Conservation (phyloP, 1,140 invertebrate genomes). For the Microplitis mediator region DNA sequence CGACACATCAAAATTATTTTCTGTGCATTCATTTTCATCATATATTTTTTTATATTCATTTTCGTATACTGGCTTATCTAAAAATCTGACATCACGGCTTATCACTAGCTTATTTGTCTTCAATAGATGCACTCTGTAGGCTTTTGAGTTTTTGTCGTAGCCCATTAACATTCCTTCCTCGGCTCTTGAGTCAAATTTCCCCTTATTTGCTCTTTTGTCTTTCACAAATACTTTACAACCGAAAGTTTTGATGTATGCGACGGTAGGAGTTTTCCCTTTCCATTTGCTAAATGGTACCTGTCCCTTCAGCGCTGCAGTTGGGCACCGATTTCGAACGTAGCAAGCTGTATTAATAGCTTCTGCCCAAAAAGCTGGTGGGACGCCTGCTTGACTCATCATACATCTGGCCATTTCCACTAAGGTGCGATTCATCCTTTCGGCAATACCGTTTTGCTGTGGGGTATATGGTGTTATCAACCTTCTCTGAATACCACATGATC, state of each 20-base stretch:
- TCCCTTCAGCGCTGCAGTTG: not conserved
- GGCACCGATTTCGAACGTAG: too few species aligned
- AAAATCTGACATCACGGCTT: constrained; percentile 23
- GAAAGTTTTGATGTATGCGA: not conserved
- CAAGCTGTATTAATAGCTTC: too few species aligned
- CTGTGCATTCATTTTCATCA: not conserved
- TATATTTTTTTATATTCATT: constrained; percentile 22
- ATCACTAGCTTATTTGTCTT: not conserved
- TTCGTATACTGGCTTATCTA: not conserved
- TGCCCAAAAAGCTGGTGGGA: too few species aligned
- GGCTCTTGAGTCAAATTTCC: constrained; percentile 8
- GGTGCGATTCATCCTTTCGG: too few species aligned
- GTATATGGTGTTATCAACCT: constrained; percentile 4
- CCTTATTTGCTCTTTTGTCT: not conserved
- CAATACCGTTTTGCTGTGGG: not conserved
- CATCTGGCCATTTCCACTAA: too few species aligned
- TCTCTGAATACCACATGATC: not conserved
- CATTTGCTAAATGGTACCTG: not conserved
- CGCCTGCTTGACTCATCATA: too few species aligned
- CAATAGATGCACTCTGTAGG: constrained; percentile 6
- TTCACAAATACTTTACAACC: not conserved
- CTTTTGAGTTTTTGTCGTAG: constrained; percentile 14
- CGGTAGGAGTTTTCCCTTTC: constrained; percentile 12
- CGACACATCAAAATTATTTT: not conserved
- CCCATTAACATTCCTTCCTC: not conserved